Conservation (phyloP, 1,140 invertebrate genomes). For the Neotoxoptera formosana region DNA sequence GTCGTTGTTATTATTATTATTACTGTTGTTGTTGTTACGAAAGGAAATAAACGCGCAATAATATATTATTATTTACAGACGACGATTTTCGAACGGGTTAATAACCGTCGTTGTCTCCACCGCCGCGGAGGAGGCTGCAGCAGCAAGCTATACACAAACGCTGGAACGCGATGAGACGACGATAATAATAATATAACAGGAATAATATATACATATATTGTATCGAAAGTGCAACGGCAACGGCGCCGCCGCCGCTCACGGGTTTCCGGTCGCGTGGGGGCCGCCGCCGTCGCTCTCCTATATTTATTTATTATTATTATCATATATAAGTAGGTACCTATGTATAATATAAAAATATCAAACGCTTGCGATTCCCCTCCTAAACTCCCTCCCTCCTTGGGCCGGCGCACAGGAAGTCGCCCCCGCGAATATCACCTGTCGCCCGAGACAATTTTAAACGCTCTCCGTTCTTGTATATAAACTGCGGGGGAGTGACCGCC, state of each 20-base stretch:
- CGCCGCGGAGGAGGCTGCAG: background rate
- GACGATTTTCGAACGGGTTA: background rate
- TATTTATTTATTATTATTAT: background rate
- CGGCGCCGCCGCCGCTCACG: background rate
- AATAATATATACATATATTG: conserved; percentile 4
- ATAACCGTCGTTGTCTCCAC: background rate
- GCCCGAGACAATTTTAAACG: background rate
- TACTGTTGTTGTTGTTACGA: background rate
- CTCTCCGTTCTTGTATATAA: background rate
- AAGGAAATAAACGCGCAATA: background rate
- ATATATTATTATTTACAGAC: background rate
- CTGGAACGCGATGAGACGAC: background rate
- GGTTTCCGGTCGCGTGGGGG: conserved; percentile 44
- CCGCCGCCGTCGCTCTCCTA: background rate
- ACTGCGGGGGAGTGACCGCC: background rate
- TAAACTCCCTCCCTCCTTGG: background rate
- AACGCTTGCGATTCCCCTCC: background rate
- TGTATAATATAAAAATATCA: conserved; percentile 15
- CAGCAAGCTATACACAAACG: background rate
- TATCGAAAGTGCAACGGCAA: conserved; percentile 28
- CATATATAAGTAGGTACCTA: background rate
- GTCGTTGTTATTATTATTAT: background rate
- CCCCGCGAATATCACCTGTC: background rate
- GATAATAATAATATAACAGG: background rate
- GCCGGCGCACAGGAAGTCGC: background rate